A percentile compares a stretch with the other conserved stretches of the same genome.
Evolutionary conservation across 1,140 invertebrate species (phyloP).

Genomic region (Eueides isabella): DNA sequence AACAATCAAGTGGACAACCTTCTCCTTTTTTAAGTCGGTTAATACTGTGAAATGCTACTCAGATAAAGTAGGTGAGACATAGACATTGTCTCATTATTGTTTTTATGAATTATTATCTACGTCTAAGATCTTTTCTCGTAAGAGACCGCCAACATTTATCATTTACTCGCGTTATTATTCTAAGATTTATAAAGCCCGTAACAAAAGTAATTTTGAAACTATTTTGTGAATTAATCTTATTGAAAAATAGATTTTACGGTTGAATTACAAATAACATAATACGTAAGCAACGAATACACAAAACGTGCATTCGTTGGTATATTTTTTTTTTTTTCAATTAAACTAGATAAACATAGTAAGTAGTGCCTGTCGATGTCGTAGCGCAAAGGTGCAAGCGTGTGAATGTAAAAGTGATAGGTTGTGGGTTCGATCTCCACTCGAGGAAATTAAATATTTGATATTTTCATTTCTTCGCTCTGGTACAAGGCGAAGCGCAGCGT

Average conservation of each 20-base stretch:
- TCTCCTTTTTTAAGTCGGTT: too few species aligned
- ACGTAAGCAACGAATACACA: not conserved
- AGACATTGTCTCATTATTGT: slow-evolving; percentile 12
- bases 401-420: too few species aligned
- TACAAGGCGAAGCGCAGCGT: too few species aligned
- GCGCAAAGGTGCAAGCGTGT: too few species aligned
- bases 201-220: not conserved
- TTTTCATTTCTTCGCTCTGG: too few species aligned
- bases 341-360: too few species aligned
- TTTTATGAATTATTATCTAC: slow-evolving; percentile 15
- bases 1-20: too few species aligned
- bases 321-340: too few species aligned
- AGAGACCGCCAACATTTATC: slow-evolving; percentile 29
- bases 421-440: too few species aligned
- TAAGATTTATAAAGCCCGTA: slow-evolving; percentile 37
- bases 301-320: not conserved
- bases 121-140: not conserved
- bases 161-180: slow-evolving; percentile 57
- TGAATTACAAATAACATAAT: not conserved
- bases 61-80: not conserved
- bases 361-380: too few species aligned
- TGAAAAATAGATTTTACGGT: not conserved
- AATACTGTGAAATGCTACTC: too few species aligned
- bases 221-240: slow-evolving; percentile 8
- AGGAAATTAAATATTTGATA: too few species aligned